These are phyloP conservation scores for Pelecanoides urinatrix DNA, from an alignment of 2,113 vertebrate genomes.

Conservation along the genomic window DNA sequence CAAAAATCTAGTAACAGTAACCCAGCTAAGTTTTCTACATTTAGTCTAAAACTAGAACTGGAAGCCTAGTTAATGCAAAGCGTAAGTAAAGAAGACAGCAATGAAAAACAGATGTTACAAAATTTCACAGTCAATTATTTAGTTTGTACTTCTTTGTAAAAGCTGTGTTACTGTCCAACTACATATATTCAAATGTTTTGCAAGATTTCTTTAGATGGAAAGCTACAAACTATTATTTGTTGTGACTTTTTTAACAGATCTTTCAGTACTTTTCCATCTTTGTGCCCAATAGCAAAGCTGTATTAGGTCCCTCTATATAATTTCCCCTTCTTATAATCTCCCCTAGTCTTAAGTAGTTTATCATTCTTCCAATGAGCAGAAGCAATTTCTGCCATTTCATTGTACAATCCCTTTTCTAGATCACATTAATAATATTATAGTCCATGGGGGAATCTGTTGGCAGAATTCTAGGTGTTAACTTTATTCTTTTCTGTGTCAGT, in stretches of 20 bases:
- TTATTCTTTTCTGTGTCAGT: background rate
- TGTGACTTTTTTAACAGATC: background rate
- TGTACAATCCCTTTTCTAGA: background rate
- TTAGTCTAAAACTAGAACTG: background rate
- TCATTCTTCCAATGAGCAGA: background rate
- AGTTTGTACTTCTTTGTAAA: background rate
- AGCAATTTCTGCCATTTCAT: background rate
- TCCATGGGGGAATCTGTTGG: background rate
- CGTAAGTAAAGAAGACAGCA: background rate
- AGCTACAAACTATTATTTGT: background rate
- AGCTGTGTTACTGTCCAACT: background rate
- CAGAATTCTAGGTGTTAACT: slow-evolving; percentile 24
- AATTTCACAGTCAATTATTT: slow-evolving; percentile 22
- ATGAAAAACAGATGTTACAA: background rate
- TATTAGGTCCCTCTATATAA: background rate
- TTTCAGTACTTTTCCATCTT: background rate
- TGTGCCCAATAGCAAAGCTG: background rate
- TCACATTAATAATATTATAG: background rate
- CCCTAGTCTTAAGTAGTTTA: background rate
- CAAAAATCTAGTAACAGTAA: background rate
- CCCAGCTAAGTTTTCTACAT: background rate
- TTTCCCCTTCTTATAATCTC: background rate
- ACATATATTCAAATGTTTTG: background rate
- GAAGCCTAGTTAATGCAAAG: background rate
- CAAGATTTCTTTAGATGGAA: background rate